Evolutionary conservation across 2,797 vertebrate genomes (phyloP).

Genomic region (Acanthurus tractus): DNA sequence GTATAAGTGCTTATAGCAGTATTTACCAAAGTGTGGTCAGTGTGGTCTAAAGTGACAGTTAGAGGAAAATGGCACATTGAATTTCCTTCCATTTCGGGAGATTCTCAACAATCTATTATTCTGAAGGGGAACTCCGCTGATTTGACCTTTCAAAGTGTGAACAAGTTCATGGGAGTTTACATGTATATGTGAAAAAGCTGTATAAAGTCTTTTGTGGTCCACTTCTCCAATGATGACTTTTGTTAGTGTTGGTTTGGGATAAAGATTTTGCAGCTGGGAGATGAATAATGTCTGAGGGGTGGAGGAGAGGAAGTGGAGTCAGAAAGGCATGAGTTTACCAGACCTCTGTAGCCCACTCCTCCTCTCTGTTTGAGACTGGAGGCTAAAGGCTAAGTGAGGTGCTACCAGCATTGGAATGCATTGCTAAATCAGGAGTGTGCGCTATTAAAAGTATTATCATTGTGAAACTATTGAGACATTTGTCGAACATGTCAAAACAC

Average conservation of each 20-base stretch:
- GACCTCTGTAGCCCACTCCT: neutral
- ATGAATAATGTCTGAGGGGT: too few species aligned
- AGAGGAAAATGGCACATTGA: neutral
- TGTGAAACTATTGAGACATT: neutral
- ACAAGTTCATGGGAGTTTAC: neutral
- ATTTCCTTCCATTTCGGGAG: neutral
- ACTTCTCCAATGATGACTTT: too few species aligned
- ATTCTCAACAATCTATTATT: neutral
- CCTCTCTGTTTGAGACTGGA: neutral
- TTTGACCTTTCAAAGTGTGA: neutral
- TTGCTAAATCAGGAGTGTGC: neutral
- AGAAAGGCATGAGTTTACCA: neutral
- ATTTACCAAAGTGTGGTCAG: neutral
- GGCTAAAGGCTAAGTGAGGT: neutral
- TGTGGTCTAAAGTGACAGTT: neutral
- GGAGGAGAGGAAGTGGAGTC: neutral
- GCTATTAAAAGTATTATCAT: neutral
- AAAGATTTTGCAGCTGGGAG: too few species aligned
- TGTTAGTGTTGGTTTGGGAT: too few species aligned
- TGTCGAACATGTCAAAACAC: neutral
- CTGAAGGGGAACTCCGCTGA: neutral
- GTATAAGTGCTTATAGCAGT: too few species aligned
- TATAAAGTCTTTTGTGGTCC: neutral
- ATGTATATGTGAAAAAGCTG: neutral
- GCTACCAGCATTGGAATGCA: neutral